phyloP scores from a whole-genome alignment of 2,113 vertebrate species.

The Trematocara unimaculatum region DNA sequence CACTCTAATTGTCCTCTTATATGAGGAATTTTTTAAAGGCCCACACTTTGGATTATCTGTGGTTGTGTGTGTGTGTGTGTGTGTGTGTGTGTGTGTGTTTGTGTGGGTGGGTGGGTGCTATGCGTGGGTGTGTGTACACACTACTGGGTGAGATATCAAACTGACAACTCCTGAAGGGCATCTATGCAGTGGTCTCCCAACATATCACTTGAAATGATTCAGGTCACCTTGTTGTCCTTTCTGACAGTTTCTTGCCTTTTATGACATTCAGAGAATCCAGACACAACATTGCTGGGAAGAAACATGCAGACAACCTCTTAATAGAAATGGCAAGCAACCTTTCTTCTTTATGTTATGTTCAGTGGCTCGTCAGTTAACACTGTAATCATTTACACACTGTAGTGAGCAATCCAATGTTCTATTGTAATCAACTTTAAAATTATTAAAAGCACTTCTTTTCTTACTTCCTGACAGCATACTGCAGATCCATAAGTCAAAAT shows the following conservation, averaged over 20 bases:
- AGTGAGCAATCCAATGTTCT: neutral
- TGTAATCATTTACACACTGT: neutral
- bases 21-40: conserved; percentile 48
- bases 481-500: neutral
- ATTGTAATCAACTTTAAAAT: neutral
- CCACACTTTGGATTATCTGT: neutral
- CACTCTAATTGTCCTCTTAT: conserved; percentile 69
- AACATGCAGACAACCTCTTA: neutral
- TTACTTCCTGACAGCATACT: neutral
- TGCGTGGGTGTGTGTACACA: neutral
- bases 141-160: conserved; percentile 65
- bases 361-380: neutral
- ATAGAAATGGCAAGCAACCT: neutral
- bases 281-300: neutral
- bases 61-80: neutral
- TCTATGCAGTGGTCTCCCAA: conserved; percentile 45
- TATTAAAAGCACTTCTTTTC: neutral
- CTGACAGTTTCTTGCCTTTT: conserved; percentile 54
- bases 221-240: conserved; percentile 48
- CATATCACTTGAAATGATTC: conserved; percentile 67
- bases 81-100: neutral
- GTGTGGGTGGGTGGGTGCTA: neutral
- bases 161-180: conserved; percentile 70
- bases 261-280: neutral
- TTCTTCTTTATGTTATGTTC: neutral